These are phyloP conservation scores for Thunnus maccoyii DNA, from an alignment of 2,113 vertebrate genomes.

Conservation along the genomic window DNA sequence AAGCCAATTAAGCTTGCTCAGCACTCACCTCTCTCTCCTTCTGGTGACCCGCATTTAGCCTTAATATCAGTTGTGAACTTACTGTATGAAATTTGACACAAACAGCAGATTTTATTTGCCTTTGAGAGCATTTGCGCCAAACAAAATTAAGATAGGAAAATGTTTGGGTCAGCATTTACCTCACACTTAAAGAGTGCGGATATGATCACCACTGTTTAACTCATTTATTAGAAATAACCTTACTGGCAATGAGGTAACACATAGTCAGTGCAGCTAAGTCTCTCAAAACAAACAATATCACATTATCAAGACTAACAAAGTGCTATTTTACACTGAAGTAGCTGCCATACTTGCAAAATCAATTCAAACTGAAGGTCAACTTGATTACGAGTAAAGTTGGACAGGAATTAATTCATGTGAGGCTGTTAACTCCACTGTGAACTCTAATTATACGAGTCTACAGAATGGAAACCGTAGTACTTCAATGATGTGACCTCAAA, in stretches of 20 bases:
- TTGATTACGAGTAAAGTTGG: constrained; percentile 60
- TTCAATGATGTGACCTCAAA: constrained; percentile 66
- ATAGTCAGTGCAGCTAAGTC: background rate
- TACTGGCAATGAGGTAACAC: constrained; percentile 6
- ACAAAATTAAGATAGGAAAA: constrained; percentile 45
- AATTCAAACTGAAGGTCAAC: constrained; percentile 60
- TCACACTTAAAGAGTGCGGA: constrained; percentile 27
- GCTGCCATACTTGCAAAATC: constrained; percentile 18
- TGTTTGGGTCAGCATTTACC: constrained; percentile 58
- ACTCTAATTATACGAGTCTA: constrained; percentile 61
- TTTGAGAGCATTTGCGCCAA: constrained; percentile 49
- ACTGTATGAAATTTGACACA: constrained; percentile 40
- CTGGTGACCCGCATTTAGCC: constrained; percentile 68
- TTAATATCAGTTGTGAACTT: constrained; percentile 44
- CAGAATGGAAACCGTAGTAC: constrained; percentile 47
- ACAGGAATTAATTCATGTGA: constrained; percentile 59
- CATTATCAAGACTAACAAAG: constrained; percentile 4
- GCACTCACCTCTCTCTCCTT: constrained; percentile 34
- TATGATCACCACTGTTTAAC: constrained; percentile 12
- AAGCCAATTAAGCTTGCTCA: constrained; percentile 68
- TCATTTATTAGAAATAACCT: constrained; percentile 14
- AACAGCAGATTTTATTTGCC: constrained; percentile 61
- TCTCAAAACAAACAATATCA: constrained; percentile 24
- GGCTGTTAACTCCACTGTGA: constrained; percentile 51
- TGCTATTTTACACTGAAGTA: constrained; percentile 5